Evolutionary conservation across 1,140 invertebrate species (phyloP).

Genomic region (Pissodes strobi): DNA sequence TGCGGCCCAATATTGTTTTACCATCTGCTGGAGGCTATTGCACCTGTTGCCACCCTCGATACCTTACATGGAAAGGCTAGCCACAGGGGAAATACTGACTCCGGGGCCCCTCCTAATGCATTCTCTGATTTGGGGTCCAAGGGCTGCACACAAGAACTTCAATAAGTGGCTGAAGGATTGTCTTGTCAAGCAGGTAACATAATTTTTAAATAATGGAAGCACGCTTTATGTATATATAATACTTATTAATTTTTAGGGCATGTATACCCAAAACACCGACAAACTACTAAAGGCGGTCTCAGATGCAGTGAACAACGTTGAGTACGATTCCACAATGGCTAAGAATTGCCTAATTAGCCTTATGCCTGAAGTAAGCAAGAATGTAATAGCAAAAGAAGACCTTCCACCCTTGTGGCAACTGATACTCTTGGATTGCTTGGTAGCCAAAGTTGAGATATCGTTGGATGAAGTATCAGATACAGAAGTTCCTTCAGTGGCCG

Average conservation of each 20-base stretch:
- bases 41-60: conserved; percentile 85
- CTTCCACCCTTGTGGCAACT: conserved; percentile 70
- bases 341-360: conserved; percentile 70
- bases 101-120: conserved; percentile 67
- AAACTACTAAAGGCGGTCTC: conserved; percentile 73
- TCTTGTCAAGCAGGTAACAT: conserved; percentile 75
- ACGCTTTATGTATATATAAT: background rate
- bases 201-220: background rate
- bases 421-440: conserved; percentile 67
- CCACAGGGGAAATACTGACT: conserved; percentile 63
- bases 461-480: conserved; percentile 55
- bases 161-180: conserved; percentile 77
- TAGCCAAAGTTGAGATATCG: conserved; percentile 65
- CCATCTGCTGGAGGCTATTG: conserved; percentile 79
- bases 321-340: conserved; percentile 73
- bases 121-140: conserved; percentile 73
- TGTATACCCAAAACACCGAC: conserved; percentile 82
- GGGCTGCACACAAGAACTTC: conserved; percentile 74
- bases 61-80: conserved; percentile 80
- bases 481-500: conserved; percentile 14
- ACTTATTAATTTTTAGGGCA: conserved; percentile 57
- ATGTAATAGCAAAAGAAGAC: conserved; percentile 59
- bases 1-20: conserved; percentile 90
- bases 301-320: conserved; percentile 66
- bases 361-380: conserved; percentile 60